These are phyloP conservation scores for Embiotoca jacksoni DNA, from an alignment of 2,113 vertebrate genomes.

Conservation along the genomic window DNA sequence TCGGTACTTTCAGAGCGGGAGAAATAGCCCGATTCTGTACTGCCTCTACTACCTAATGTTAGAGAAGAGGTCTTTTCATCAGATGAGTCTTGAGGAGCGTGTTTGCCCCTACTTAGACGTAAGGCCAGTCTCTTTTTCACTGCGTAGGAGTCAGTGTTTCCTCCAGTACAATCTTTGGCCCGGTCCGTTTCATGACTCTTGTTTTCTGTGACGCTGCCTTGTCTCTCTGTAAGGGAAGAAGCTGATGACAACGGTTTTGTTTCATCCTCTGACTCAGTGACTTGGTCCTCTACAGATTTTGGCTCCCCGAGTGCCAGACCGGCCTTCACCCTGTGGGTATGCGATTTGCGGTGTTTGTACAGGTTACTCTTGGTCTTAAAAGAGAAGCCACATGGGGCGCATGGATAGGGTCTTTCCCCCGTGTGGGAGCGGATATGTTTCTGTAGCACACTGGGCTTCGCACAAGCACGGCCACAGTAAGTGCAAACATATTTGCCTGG, in stretches of 20 bases:
- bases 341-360: slow-evolving; percentile 97
- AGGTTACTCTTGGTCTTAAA: slow-evolving; percentile 99
- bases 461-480: slow-evolving; percentile 94
- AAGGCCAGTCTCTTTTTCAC: slow-evolving; percentile 95
- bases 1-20: slow-evolving; percentile 95
- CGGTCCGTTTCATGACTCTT: slow-evolving; percentile 83
- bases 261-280: slow-evolving; percentile 95
- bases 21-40: slow-evolving; percentile 97
- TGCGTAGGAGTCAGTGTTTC: slow-evolving; percentile 89
- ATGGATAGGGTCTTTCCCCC: slow-evolving; percentile 95
- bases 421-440: slow-evolving; percentile 98
- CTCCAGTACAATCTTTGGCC: slow-evolving; percentile 71
- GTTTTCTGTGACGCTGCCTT: slow-evolving; percentile 75
- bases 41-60: slow-evolving; percentile 92
- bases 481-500: slow-evolving; percentile 97
- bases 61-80: slow-evolving; percentile 88
- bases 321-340: slow-evolving; percentile 94
- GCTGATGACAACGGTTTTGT: slow-evolving; percentile 81
- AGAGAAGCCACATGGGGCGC: slow-evolving; percentile 95
- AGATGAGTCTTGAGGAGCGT: slow-evolving; percentile 80
- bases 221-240: slow-evolving; percentile 77
- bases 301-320: slow-evolving; percentile 88
- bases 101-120: slow-evolving; percentile 91
- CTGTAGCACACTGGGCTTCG: slow-evolving; percentile 97
- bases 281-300: slow-evolving; percentile 86